Evolutionary conservation across 2,113 vertebrate genomes (phyloP).

Genomic region (Ammodramus savannarum): DNA sequence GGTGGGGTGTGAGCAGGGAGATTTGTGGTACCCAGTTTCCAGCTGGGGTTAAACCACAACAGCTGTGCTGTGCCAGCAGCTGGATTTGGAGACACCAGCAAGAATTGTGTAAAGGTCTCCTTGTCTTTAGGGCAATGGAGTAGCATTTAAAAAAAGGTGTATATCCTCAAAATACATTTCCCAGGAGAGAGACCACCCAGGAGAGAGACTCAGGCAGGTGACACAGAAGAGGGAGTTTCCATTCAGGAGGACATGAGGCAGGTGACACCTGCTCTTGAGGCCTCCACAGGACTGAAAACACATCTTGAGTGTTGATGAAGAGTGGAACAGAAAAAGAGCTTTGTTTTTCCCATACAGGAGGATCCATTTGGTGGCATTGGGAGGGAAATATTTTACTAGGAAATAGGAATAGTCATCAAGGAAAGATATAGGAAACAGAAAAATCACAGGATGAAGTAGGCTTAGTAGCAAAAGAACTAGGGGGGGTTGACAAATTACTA

Average conservation of each 20-base stretch:
- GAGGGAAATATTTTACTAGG: neutral
- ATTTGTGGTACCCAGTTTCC: neutral
- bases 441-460: neutral
- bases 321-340: neutral
- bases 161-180: neutral
- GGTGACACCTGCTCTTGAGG: neutral
- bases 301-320: neutral
- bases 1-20: neutral
- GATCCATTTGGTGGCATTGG: neutral
- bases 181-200: neutral
- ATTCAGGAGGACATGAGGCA: rapidly evolving
- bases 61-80: neutral
- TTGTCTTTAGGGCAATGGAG: neutral
- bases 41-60: neutral
- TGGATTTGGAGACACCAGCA: neutral
- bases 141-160: neutral
- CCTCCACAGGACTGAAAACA: neutral
- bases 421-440: neutral
- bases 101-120: neutral
- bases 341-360: rapidly evolving
- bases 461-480: neutral
- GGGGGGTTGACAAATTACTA: conserved; percentile 34
- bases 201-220: neutral
- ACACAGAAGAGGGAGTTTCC: neutral
- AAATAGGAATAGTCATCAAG: conserved; percentile 3